Base-by-base conservation (phyloP, 2,888 invertebrate genomes). In the Pyrgus malvae region DNA sequence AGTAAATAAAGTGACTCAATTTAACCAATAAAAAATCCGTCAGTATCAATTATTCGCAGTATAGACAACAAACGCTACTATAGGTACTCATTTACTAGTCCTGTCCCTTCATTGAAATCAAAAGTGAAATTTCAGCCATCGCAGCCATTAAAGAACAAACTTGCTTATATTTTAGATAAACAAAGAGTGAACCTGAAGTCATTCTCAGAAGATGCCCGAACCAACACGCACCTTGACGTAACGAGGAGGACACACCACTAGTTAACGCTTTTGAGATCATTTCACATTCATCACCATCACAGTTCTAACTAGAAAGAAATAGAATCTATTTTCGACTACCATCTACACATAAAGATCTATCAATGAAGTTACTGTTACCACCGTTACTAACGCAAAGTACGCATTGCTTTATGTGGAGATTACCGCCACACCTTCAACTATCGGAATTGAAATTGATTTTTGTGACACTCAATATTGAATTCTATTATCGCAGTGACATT, bases 81-180 rank as follows among this genome's bases (percentile, higher is more conserved):
- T 5, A 19, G 1, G n/a, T n/a, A n/a, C n/a, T n/a, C 3, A 12
- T 1, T 6, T 6, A 29, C 11, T 8, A 25, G 0, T 2, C 0
- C 12, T 12, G 16, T 31, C 41, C 16, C 41, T 35, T 1, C 2
- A 37, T 11, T 68, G 80, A 83, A 80, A 84, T 74, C 69, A 81
- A 85, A 80, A 85, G 85, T 84, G 77, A 76, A 78, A 74, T 70
- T 75, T 69, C 75, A 80, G 74, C 73, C 70, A 72, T 71, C 67
- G 69, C 64, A 66, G 62, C 73, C 77, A 78, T 82, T 80, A 83
- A 79, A 75, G 76, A 70, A 66, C 69, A 68, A 67, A 76, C 69
- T 67, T 66, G 82, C 72, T 84, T 79, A 85, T 85, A 70, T 67
- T 76, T 83, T 80, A 68, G 66, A 74, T 74, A 83, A 83, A 88